Conservation (phyloP, 2,113 vertebrate genomes). For the Misgurnus mizolepis region DNA sequence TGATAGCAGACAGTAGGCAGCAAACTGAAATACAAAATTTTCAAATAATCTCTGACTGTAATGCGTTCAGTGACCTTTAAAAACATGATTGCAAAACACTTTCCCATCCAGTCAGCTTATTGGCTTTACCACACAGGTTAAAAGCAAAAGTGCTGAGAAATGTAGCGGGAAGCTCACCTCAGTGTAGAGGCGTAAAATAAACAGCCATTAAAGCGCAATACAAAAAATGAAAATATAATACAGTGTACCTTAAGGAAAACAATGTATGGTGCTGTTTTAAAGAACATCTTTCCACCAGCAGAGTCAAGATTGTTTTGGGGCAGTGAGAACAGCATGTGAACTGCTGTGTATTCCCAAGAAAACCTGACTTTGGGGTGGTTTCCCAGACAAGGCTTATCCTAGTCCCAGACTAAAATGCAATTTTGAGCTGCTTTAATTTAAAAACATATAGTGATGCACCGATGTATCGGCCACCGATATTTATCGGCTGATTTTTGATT, state of each 20-base stretch:
- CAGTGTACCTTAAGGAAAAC: not conserved
- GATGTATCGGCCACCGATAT: too few species aligned
- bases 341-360: too few species aligned
- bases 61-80: conserved; percentile 69
- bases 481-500: too few species aligned
- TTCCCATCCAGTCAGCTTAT: conserved; percentile 52
- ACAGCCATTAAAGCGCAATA: not conserved
- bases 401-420: too few species aligned
- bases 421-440: too few species aligned
- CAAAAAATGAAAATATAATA: not conserved
- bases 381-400: too few species aligned
- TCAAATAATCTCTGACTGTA: conserved; percentile 59
- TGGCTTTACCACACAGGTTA: conserved; percentile 22
- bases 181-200: not conserved
- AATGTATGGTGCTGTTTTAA: not conserved
- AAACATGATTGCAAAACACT: conserved; percentile 63
- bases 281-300: not conserved
- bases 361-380: too few species aligned
- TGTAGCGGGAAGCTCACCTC: not conserved
- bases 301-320: not conserved
- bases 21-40: conserved; percentile 84
- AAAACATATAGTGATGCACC: too few species aligned
- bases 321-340: not conserved
- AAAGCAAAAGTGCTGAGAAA: not conserved
- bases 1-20: conserved; percentile 73